phyloP scores from a whole-genome alignment of 2,113 vertebrate genomes.

The Phalacrocorax pelagicus region DNA sequence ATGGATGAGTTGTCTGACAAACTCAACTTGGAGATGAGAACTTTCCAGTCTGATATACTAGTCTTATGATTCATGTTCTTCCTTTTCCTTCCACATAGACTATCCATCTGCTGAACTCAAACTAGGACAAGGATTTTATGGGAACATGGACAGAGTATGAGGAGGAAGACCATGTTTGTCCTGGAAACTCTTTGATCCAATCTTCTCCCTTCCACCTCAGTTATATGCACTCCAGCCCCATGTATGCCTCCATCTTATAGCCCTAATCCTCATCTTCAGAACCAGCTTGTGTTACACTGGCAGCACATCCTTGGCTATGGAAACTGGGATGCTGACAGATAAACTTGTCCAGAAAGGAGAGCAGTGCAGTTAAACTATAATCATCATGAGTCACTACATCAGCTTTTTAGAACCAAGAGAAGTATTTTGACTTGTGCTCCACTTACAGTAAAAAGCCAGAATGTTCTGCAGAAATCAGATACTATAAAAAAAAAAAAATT shows the following conservation, averaged over 20 bases:
- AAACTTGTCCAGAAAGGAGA: conserved; percentile 6
- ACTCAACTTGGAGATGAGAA: background rate
- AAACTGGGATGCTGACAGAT: background rate
- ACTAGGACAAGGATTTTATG: background rate
- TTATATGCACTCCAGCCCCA: background rate
- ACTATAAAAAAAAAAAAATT: background rate
- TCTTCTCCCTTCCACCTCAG: background rate
- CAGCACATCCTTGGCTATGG: background rate
- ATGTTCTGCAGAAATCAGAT: background rate
- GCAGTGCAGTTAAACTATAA: background rate
- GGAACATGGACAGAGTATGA: background rate
- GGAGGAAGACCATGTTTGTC: background rate
- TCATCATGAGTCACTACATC: background rate
- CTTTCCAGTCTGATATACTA: background rate
- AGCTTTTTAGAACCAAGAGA: background rate
- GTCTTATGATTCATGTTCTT: background rate
- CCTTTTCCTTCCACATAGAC: background rate
- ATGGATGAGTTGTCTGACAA: background rate
- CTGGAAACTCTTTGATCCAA: background rate
- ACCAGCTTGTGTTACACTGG: background rate
- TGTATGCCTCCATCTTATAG: background rate
- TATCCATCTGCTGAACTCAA: background rate
- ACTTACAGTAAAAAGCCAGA: background rate
- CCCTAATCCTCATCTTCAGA: background rate
- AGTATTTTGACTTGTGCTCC: background rate